These are phyloP conservation scores for Halisarca cf. caerulea DNA, from an alignment of 37 sponge, comb jelly and placozoan species.

Conservation along the genomic window DNA sequence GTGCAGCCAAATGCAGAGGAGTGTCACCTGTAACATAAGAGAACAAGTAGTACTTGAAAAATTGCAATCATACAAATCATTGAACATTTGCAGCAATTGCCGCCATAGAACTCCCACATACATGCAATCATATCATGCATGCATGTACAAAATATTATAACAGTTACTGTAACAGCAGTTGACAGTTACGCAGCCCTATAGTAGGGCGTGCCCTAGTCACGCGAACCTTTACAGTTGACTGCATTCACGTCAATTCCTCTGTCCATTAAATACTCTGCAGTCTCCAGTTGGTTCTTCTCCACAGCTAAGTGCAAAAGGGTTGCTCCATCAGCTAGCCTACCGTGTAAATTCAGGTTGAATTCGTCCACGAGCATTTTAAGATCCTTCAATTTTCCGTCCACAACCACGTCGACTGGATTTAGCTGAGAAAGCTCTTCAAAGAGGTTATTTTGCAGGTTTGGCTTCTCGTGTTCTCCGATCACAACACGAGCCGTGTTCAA, in stretches of 20 bases:
- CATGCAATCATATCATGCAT: no score
- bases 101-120: no score
- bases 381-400: conserved; percentile 44
- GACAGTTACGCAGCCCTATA: no score
- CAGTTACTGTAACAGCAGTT: no score
- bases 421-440: background rate
- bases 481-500: background rate
- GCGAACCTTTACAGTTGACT: conserved; percentile 60
- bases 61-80: no score
- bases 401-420: conserved; percentile 44
- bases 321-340: conserved; percentile 23
- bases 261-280: conserved; percentile 66
- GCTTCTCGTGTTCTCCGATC: background rate
- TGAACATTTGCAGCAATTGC: no score
- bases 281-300: conserved; percentile 40
- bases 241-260: conserved; percentile 58
- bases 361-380: conserved; percentile 32
- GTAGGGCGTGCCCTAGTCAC: no score
- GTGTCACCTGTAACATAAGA: conserved; percentile 55
- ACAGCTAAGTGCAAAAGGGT: conserved; percentile 73
- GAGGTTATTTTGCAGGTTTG: background rate
- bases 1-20: conserved; percentile 76
- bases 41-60: no score
- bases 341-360: conserved; percentile 28
- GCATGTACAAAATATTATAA: no score